Conservation (phyloP, 1,140 invertebrate species). For the Sycophila sp. region DNA sequence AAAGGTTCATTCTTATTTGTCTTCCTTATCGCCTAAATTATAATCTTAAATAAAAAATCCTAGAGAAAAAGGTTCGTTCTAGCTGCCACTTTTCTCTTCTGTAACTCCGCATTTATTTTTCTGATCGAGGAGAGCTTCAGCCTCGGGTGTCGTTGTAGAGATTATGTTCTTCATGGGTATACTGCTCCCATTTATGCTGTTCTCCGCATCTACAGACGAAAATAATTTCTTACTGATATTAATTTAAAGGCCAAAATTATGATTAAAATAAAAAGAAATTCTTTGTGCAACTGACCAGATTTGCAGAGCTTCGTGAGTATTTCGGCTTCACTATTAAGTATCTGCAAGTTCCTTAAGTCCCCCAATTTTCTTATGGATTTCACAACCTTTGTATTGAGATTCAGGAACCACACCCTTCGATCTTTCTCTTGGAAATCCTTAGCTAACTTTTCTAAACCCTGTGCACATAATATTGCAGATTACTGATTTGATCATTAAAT, state of each 20-base stretch:
- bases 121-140: conserved; percentile 24
- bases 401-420: conserved; percentile 56
- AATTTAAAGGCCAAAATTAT: too few species aligned
- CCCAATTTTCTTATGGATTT: conserved; percentile 47
- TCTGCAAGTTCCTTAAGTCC: conserved; percentile 44
- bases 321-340: conserved; percentile 49
- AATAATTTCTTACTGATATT: too few species aligned
- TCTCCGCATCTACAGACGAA: conserved; percentile 27
- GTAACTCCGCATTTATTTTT: neutral
- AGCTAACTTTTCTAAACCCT: conserved; percentile 59
- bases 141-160: neutral
- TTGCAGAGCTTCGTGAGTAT: conserved; percentile 40
- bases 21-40: too few species aligned
- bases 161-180: conserved; percentile 11
- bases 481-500: too few species aligned
- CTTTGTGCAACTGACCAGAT: neutral
- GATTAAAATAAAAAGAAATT: too few species aligned
- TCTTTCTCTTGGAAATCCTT: conserved; percentile 53
- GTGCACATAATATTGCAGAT: neutral
- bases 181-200: conserved; percentile 11
- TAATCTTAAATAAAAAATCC: too few species aligned
- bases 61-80: too few species aligned
- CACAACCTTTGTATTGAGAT: conserved; percentile 47
- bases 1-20: too few species aligned
- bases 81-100: too few species aligned